Evolutionary conservation across 1,140 invertebrate species (phyloP).

Genomic region (Lasioglossum albipes): DNA sequence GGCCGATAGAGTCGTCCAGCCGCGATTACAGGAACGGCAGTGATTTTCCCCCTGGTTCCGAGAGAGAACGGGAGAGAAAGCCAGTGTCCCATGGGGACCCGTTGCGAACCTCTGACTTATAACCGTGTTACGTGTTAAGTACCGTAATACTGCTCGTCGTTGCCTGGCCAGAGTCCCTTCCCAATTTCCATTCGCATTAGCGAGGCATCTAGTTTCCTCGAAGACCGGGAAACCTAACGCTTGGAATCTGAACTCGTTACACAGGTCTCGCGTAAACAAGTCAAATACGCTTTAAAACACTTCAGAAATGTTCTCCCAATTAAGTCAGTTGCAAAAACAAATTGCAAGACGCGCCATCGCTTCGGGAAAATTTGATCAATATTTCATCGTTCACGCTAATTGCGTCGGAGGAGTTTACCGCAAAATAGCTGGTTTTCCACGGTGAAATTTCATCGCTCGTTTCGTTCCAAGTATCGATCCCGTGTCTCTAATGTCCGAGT

Average conservation of each 20-base stretch:
- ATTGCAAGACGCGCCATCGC: too few relatives aligned
- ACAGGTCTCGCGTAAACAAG: too few relatives aligned
- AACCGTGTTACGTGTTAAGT: slow-evolving; percentile 21
- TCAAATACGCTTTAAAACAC: too few relatives aligned
- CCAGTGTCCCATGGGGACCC: neutral
- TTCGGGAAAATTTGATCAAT: too few relatives aligned
- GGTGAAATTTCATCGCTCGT: neutral
- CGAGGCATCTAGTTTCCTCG: too few relatives aligned
- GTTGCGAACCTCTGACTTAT: slow-evolving; percentile 19
- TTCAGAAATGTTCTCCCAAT: too few relatives aligned
- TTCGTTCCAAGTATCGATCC: neutral
- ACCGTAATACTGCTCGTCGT: slow-evolving; percentile 6
- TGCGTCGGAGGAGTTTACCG: neutral
- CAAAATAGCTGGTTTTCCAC: neutral
- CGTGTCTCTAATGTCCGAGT: too few relatives aligned
- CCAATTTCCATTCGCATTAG: neutral
- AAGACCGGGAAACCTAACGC: too few relatives aligned
- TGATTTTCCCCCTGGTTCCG: slow-evolving; percentile 19
- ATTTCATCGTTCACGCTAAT: too few relatives aligned
- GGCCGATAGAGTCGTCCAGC: slow-evolving; percentile 15
- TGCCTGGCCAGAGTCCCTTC: neutral
- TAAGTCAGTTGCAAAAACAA: too few relatives aligned
- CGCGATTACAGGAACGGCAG: slow-evolving; percentile 10
- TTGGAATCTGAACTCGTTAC: too few relatives aligned
- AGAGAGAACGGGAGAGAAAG: slow-evolving; percentile 15